Evolutionary conservation across 2,888 invertebrate genomes (phyloP), one percentile per base, ranked within the genome.

Genomic region (Bibio marci): DNA sequence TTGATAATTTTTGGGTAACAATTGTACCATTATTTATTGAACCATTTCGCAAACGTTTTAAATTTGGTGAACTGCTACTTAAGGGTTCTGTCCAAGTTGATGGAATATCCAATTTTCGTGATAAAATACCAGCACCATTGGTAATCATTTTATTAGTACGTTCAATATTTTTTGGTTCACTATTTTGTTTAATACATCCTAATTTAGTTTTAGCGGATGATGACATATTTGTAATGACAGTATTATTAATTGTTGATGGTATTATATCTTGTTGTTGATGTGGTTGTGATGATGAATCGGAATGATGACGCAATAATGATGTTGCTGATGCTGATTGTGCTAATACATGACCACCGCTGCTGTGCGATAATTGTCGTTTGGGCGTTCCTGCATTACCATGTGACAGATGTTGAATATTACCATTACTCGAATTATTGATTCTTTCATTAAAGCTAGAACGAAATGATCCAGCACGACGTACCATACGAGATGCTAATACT

Each of bases 401-500:
- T 12, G 59, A 57, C 45, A 38, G 41, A 22, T 4, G 4, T 10
- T 7, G 15, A 7, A 4, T 10, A 17, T 32, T 13, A n/a, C n/a
- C n/a, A n/a, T n/a, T n/a, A n/a, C n/a, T n/a, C n/a, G n/a, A n/a
- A n/a, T 14, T 14, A n/a, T 40, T 39, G 4, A 37, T 52, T 27
- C 58, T 57, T 36, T 63, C 63, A 34, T 49, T 46, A 31, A 43
- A 45, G 38, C 42, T 52, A 31, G 52, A 56, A 41, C 79, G 69
- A 60, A 79, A 73, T 17, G 78, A 73, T 11, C 62, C 64, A 2
- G 76, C 79, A 33, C 76, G 67, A 27, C 78, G 65, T 7, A 80
- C 73, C 53, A 80, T 66, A 48, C 80, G 71, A 35, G 74, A 71
- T 33, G 78, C 78, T 30, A 78, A 71, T 45, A 73, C 74, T 51